phyloP scores from a whole-genome alignment of 2,888 invertebrate species.

The Drosophila mayaguana region DNA sequence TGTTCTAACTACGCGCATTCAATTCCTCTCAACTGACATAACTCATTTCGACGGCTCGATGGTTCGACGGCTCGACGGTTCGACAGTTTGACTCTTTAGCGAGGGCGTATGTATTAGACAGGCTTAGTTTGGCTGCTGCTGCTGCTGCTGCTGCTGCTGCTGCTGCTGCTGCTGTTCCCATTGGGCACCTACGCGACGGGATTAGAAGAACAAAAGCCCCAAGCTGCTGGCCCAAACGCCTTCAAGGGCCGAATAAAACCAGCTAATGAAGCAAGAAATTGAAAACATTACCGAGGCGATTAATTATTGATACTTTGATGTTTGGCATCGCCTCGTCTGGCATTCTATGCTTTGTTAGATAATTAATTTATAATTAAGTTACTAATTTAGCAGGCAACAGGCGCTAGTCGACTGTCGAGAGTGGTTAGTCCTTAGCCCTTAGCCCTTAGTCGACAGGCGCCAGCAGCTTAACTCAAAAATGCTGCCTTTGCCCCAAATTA shows the following conservation, averaged over 20 bases:
- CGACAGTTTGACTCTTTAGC: constrained; percentile 24
- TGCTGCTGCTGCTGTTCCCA: too few species aligned
- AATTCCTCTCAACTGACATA: constrained; percentile 34
- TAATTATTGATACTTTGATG: constrained; percentile 81
- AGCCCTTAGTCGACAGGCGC: constrained; percentile 12
- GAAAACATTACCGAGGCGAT: constrained; percentile 79
- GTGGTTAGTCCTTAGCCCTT: constrained; percentile 10
- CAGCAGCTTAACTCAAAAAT: constrained; percentile 31
- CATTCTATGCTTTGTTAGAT: constrained; percentile 58
- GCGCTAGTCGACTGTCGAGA: constrained; percentile 9
- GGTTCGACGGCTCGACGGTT: constrained; percentile 2
- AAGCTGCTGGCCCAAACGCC: constrained; percentile 36
- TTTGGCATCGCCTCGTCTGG: constrained; percentile 37
- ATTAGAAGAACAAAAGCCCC: constrained; percentile 45
- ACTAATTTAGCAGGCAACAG: constrained; percentile 54
- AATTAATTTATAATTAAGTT: constrained; percentile 80
- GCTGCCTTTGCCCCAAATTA: constrained; percentile 37
- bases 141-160: neutral
- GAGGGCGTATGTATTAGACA: constrained; percentile 21
- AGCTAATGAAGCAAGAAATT: constrained; percentile 79
- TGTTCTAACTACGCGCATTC: constrained; percentile 33
- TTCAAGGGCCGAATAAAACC: constrained; percentile 55
- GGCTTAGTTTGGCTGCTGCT: constrained; percentile 16
- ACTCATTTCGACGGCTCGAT: constrained; percentile 35
- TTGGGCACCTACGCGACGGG: constrained; percentile 33